Percentiles rank a stretch among this genome's conserved stretches.
Evolutionary conservation across 2,888 invertebrate genomes (phyloP).

Genomic region (Troides aeacus): DNA sequence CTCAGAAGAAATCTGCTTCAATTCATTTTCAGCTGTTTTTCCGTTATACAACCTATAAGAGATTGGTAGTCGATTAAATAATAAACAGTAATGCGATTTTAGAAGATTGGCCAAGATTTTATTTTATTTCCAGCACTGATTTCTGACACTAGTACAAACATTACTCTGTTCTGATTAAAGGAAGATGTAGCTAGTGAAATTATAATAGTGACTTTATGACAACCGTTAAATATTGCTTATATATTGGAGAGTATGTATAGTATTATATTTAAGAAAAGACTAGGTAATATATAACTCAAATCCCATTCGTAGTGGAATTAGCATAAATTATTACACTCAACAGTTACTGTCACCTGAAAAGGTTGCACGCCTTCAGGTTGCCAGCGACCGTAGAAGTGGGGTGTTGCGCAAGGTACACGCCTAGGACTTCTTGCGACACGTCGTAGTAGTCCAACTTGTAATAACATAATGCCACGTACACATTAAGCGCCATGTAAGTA

Average conservation of each 20-base stretch:
- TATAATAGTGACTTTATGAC: too few species aligned
- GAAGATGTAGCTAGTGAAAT: too few species aligned
- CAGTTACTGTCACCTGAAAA: constrained; percentile 65
- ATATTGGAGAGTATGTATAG: too few species aligned
- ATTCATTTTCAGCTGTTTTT: constrained; percentile 94
- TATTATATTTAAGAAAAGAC: too few species aligned
- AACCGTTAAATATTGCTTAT: too few species aligned
- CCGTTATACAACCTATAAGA: constrained; percentile 91
- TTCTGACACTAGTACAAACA: too few species aligned
- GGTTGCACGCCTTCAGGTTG: constrained; percentile 91
- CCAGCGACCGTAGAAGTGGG: constrained; percentile 97
- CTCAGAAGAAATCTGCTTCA: constrained; percentile 89
- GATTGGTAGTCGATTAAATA: constrained; percentile 7
- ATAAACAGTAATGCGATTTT: not conserved
- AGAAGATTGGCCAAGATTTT: not conserved
- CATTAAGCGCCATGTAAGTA: constrained; percentile 95
- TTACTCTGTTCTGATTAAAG: too few species aligned
- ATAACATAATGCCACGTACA: constrained; percentile 98
- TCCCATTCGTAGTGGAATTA: too few species aligned
- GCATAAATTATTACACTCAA: not conserved
- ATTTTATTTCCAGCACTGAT: not conserved
- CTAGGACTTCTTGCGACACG: constrained; percentile 97
- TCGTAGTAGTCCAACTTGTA: constrained; percentile 99
- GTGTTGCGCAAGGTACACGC: constrained; percentile 93
- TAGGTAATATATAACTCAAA: too few species aligned